Percentiles rank a stretch among this genome's conserved stretches.
Conservation (phyloP, 2,113 vertebrate genomes). For the Scopus umbretta region DNA sequence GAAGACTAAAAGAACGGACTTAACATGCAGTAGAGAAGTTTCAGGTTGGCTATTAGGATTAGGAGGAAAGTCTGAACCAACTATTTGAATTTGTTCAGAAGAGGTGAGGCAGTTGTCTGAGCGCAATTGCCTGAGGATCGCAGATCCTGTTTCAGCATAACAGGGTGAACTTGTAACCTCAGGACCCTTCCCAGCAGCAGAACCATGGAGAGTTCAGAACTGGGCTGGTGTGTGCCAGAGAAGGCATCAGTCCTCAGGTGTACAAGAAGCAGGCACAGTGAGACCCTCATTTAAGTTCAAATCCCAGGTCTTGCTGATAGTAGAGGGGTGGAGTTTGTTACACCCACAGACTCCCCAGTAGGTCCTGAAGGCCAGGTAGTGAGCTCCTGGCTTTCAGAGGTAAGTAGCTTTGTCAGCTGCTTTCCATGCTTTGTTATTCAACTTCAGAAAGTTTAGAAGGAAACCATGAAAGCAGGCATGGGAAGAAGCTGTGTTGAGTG, state of each 20-base stretch:
- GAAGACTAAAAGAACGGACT: not conserved
- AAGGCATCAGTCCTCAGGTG: not conserved
- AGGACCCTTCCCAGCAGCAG: not conserved
- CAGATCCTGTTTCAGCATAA: not conserved
- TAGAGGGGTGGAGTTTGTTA: not conserved
- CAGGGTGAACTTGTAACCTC: not conserved
- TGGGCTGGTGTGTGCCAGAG: not conserved
- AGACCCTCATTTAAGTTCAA: not conserved
- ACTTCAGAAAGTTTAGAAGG: not conserved
- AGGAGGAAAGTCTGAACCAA: not conserved
- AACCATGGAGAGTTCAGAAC: not conserved
- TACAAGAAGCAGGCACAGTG: not conserved
- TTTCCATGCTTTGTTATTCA: not conserved
- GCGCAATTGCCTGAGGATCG: fast-evolving
- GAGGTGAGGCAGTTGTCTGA: not conserved
- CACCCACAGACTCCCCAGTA: not conserved
- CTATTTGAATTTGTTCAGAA: not conserved
- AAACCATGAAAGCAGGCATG: not conserved
- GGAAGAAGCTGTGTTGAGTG: not conserved
- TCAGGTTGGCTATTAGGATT: not conserved
- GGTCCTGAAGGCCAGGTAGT: not conserved
- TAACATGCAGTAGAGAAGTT: fast-evolving
- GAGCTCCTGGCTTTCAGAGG: not conserved
- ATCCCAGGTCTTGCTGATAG: not conserved
- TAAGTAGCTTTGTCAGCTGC: not conserved